These are phyloP conservation scores for Cyrtonyx montezumae DNA, from an alignment of 2,113 vertebrate species.

Conservation along the genomic window DNA sequence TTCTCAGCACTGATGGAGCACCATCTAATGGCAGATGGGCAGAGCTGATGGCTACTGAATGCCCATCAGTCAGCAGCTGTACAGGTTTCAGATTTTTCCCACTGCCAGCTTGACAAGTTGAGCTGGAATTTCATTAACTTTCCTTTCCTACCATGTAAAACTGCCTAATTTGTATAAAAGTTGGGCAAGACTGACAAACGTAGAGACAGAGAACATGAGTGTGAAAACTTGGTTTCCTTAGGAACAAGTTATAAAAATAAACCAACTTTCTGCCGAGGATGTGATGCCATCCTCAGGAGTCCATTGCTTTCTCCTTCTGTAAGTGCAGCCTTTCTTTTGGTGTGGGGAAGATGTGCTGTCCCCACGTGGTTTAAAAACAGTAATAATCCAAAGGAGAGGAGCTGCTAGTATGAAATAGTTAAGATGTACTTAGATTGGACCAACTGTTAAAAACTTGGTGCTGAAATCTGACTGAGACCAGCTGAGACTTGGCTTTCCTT, in stretches of 20 bases:
- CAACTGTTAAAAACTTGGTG: not conserved
- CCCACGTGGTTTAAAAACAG: not conserved
- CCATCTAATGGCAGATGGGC: not conserved
- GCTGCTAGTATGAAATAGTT: not conserved
- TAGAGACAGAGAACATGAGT: constrained; percentile 14
- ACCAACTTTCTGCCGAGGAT: not conserved
- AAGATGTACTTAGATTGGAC: not conserved
- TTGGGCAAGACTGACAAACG: constrained; percentile 19
- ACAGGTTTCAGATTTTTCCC: not conserved
- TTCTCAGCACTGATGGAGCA: not conserved
- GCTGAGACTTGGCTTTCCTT: not conserved
- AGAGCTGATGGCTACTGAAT: not conserved
- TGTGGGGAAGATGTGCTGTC: not conserved
- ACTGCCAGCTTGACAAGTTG: not conserved
- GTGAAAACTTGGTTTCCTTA: constrained; percentile 44
- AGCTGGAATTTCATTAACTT: not conserved
- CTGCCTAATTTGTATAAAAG: not conserved
- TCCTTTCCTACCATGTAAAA: not conserved
- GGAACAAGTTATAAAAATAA: constrained; percentile 50
- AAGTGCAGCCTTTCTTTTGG: not conserved
- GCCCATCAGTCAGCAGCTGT: not conserved
- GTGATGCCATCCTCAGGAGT: not conserved
- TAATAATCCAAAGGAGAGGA: not conserved
- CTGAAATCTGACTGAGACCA: not conserved
- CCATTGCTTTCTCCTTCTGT: not conserved